These are phyloP conservation scores for Drosophila demipolita DNA, from an alignment of 2,888 invertebrate species.

Conservation along the genomic window DNA sequence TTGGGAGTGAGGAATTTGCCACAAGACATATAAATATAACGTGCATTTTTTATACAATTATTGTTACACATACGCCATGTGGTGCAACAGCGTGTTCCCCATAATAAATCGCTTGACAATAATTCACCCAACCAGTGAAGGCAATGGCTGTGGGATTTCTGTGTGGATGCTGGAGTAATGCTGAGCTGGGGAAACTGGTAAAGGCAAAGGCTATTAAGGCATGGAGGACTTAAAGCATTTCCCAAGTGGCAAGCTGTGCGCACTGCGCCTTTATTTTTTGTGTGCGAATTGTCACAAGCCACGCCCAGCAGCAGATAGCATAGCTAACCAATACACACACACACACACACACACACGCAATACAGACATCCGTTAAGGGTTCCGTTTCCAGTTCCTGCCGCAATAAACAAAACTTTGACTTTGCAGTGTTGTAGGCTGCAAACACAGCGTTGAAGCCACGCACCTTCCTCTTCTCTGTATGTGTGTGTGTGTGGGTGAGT, in stretches of 20 bases:
- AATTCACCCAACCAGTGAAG: constrained; percentile 55
- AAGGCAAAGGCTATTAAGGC: constrained; percentile 68
- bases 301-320: constrained; percentile 37
- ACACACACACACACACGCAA: constrained; percentile 3
- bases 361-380: constrained; percentile 36
- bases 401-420: constrained; percentile 51
- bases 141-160: not conserved
- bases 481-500: constrained; percentile 9
- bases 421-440: constrained; percentile 31
- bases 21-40: constrained; percentile 46
- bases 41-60: constrained; percentile 66
- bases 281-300: constrained; percentile 17
- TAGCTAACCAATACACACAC: constrained; percentile 1
- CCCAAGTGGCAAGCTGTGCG: constrained; percentile 60
- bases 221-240: constrained; percentile 71
- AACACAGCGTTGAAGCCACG: constrained; percentile 45
- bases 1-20: not conserved
- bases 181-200: constrained; percentile 6
- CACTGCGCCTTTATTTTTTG: constrained; percentile 13
- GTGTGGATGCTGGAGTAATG: not conserved
- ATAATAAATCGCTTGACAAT: constrained; percentile 76
- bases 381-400: constrained; percentile 49
- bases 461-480: constrained; percentile 26
- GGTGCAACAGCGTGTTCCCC: constrained; percentile 45
- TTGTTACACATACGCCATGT: constrained; percentile 80